Percentiles rank a stretch among this genome's conserved stretches.
Evolutionary conservation across 2,113 vertebrate species (phyloP).

Genomic region (Melanerpes formicivorus): DNA sequence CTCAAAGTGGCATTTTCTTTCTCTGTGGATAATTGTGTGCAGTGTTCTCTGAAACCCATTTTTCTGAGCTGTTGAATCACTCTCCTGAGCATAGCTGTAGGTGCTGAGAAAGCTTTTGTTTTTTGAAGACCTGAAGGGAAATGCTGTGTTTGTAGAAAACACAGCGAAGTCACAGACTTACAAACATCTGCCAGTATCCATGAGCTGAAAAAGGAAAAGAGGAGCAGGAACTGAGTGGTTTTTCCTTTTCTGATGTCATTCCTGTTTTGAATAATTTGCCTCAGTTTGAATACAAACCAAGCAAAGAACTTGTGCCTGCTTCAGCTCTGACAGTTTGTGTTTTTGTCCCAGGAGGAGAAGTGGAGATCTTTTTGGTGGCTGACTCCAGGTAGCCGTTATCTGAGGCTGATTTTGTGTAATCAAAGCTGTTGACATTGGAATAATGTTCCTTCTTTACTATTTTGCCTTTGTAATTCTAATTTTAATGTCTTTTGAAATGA

Average conservation of each 20-base stretch:
- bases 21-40: neutral
- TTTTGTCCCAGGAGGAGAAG: neutral
- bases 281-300: constrained; percentile 7
- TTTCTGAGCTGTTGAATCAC: neutral
- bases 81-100: rapidly evolving
- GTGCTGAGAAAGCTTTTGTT: neutral
- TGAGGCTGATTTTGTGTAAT: neutral
- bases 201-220: neutral
- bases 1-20: neutral
- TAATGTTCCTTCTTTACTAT: neutral
- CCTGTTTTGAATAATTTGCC: neutral
- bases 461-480: neutral
- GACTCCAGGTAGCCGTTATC: neutral
- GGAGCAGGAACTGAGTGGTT: neutral
- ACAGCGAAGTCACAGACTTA: neutral
- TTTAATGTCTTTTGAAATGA: neutral
- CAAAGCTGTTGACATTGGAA: neutral
- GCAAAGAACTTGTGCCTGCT: neutral
- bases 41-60: neutral
- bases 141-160: neutral
- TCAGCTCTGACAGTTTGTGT: neutral
- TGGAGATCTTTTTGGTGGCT: neutral
- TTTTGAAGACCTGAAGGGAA: neutral
- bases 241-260: constrained; percentile 33
- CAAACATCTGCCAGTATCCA: neutral